Evolutionary conservation across 1,140 invertebrate species (phyloP), one percentile per base, ranked within the genome.

Genomic region (Drosophila baimaii): DNA sequence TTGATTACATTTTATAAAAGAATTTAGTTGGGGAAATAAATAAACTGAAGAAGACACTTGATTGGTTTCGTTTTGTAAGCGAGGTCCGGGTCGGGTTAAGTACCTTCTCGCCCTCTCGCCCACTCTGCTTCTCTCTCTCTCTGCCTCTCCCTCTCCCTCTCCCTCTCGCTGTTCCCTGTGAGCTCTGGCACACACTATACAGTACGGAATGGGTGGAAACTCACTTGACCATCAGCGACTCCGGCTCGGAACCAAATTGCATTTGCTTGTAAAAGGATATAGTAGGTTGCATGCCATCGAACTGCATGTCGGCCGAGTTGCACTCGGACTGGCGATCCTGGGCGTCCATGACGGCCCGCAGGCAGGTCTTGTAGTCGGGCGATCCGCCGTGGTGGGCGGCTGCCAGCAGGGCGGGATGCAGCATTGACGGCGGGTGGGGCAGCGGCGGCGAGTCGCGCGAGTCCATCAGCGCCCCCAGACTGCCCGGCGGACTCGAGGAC

Each of bases 231-330:
- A 91, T 83, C 68, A 68, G 82, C 55, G 56, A 49, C 39, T 73
- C 44, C 54, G 72, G 81, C 15, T 83, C 64, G 64, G 89, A 72
- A 46, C 85, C 78, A 31, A 76, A 46, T 66, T 75, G 76, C 77
- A 91, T 83, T 80, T 91, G 90, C 80, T 94, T 94, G 94, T 94
- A 95, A 97, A 97, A 97, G 96, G 97, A 97, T 97, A 97, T 97
- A 95, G 96, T 97, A 96, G 96, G 96, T 93, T 96, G 96, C 94
- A 97, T 95, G 93, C 96, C 96, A 93, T 97, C 96, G 94, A 96
- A 97, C 82, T 95, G 95, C 92, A 96, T 95, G 92, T 97, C 96
- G 56, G 95, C 96, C 77, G 96, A 97, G 93, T 97, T 97, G 94
- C 96, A 97, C 93, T 97, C 96, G 73, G 96, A 97, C 92, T 95